These are phyloP conservation scores for Allochrocebus solatus DNA, from an alignment of 2,797 vertebrate genomes.

Conservation along the genomic window DNA sequence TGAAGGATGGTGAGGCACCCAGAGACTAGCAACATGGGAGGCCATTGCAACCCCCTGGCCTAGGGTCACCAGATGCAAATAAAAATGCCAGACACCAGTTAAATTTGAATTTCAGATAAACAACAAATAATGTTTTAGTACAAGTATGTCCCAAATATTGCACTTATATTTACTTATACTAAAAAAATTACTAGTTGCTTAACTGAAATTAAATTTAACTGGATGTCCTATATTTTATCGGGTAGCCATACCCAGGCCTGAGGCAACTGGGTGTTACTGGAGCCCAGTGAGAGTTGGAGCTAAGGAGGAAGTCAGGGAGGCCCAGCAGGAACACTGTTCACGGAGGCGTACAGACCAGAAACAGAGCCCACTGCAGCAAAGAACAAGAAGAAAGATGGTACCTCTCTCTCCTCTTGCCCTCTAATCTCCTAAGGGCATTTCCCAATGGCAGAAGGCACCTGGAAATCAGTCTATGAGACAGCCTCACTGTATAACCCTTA, in stretches of 20 bases:
- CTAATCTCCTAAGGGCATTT: background rate
- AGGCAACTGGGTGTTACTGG: background rate
- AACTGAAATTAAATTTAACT: background rate
- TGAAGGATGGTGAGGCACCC: background rate
- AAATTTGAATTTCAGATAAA: background rate
- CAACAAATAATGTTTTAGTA: background rate
- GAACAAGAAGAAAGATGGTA: background rate
- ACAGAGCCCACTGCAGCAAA: background rate
- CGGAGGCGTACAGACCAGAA: background rate
- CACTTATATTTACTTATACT: background rate
- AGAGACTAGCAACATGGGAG: background rate
- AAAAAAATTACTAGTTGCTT: background rate
- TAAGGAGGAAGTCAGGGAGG: accelerated
- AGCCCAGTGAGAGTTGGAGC: background rate
- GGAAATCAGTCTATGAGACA: background rate
- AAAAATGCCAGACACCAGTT: background rate
- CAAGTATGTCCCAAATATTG: background rate
- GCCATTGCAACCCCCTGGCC: background rate
- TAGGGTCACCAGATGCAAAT: background rate
- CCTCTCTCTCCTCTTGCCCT: background rate
- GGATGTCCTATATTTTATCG: background rate
- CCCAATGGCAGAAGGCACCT: background rate
- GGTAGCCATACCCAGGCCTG: background rate
- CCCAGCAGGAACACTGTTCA: too few relatives aligned
- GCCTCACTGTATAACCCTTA: background rate